These are phyloP conservation scores for Sitta carolinensis DNA, from an alignment of 2,797 vertebrate species.

Conservation along the genomic window DNA sequence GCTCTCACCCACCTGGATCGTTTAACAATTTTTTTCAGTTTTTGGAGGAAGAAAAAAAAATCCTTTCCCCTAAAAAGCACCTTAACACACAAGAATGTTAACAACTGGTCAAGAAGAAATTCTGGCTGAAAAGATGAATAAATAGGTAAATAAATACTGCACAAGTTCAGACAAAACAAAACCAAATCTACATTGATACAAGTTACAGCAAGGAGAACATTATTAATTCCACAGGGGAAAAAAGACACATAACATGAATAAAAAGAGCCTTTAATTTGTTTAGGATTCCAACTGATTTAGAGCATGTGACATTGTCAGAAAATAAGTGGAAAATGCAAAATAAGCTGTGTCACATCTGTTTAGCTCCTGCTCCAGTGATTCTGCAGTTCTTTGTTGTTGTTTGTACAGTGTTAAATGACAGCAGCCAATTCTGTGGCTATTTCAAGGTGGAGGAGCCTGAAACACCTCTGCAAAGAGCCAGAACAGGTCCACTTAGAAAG, in stretches of 20 bases:
- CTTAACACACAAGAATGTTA: not conserved
- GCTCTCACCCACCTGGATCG: not conserved
- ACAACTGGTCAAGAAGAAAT: not conserved
- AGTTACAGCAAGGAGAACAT: not conserved
- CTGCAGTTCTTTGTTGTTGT: constrained; percentile 17
- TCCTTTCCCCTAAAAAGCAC: rapidly evolving
- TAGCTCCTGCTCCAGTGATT: constrained; percentile 55
- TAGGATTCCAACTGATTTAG: not conserved
- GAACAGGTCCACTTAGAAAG: not conserved
- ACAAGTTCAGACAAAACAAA: not conserved
- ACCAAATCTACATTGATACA: not conserved
- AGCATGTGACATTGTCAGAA: constrained; percentile 9
- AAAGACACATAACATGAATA: not conserved
- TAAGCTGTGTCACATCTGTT: constrained; percentile 45
- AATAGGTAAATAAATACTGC: not conserved
- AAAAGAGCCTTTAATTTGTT: not conserved
- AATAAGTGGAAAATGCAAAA: constrained; percentile 35
- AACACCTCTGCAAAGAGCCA: not conserved
- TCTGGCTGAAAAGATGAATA: not conserved
- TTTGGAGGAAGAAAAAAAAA: not conserved
- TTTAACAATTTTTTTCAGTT: not conserved
- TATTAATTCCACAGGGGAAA: not conserved
- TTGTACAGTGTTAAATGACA: not conserved
- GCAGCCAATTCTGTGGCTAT: not conserved
- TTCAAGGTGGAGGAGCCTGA: not conserved